A percentile compares a stretch with the other conserved stretches of the same genome.
phyloP scores from a whole-genome alignment of 2,113 vertebrate species.

The Malurus cyaneus region DNA sequence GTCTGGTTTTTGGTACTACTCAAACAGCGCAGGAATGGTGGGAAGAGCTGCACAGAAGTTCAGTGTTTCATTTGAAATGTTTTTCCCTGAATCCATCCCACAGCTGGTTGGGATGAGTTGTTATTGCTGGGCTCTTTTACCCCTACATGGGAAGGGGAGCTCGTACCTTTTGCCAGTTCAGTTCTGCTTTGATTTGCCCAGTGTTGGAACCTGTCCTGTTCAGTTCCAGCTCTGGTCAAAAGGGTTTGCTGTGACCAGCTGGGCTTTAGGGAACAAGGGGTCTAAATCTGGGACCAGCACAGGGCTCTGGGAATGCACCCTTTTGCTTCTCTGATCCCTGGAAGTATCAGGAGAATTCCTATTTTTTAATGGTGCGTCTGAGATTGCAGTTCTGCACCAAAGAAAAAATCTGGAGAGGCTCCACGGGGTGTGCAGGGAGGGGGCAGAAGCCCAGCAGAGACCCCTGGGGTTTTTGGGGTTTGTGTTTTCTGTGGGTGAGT shows the following conservation, averaged over 20 bases:
- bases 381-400: neutral
- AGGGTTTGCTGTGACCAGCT: neutral
- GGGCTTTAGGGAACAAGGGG: neutral
- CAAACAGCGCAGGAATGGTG: neutral
- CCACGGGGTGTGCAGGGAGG: neutral
- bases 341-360: neutral
- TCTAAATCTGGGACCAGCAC: neutral
- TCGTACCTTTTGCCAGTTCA: accelerated
- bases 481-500: accelerated
- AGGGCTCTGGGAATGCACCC: neutral
- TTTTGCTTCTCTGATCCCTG: neutral
- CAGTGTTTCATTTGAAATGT: neutral
- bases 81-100: accelerated
- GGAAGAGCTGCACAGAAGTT: neutral
- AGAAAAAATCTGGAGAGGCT: neutral
- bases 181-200: neutral
- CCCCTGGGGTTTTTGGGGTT: accelerated
- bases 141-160: accelerated
- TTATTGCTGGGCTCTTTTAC: neutral
- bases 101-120: accelerated
- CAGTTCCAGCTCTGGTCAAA: neutral
- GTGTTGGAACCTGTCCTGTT: accelerated
- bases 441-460: neutral
- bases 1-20: neutral
- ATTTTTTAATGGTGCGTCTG: neutral